Base-by-base conservation (phyloP, 2,888 invertebrate genomes). In the Myopa tessellatipennis region DNA sequence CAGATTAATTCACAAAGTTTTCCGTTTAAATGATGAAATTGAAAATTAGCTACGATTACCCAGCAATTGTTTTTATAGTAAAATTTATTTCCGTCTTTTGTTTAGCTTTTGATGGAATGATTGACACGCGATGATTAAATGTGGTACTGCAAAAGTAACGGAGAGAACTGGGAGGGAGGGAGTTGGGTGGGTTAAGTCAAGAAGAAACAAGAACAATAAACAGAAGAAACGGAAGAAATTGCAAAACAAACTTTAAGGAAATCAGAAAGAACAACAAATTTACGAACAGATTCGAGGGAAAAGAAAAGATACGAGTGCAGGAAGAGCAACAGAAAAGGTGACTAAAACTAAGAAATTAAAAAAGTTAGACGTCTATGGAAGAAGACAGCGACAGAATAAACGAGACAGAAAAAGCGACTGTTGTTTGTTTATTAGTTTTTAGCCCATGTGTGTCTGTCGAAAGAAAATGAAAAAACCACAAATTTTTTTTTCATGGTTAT, bases 371-470 rank as follows among this genome's bases (percentile, higher is more conserved):
- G 16, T 14, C 8, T 55, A 16, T 10, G 45, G 1, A 55, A 16
- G 10, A 52, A 55, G 38, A 52, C 4, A 38, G 12, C 0, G 67
- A 16, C 2, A 26, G 26, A 40, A 40, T 16, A 36, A 63, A 14
- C 67, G 36, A n/a, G 34, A 26, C 14, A 34, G 63, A 63, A 34
- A 55, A 12, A 4, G n/a, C 55, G 4, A 55, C 45, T 67, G 14
- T 67, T n/a, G 55, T 40, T 67, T 67, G 36, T 67, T 67, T 67
- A 40, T 67, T 67, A 36, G 16, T 67, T 67, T 67, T 36, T 12
- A 40, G n/a, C 16, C 5, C 18, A 40, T 67, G 38, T 36, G 10
- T 67, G 40, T 36, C 40, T 65, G 65, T 65, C 38, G 10, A 14
- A 40, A 40, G 14, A 26, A 36, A 36, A 14, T 8, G 4, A 63